Conservation (phyloP, 1,140 invertebrate species). For the Drosophila pseudoobscura region DNA sequence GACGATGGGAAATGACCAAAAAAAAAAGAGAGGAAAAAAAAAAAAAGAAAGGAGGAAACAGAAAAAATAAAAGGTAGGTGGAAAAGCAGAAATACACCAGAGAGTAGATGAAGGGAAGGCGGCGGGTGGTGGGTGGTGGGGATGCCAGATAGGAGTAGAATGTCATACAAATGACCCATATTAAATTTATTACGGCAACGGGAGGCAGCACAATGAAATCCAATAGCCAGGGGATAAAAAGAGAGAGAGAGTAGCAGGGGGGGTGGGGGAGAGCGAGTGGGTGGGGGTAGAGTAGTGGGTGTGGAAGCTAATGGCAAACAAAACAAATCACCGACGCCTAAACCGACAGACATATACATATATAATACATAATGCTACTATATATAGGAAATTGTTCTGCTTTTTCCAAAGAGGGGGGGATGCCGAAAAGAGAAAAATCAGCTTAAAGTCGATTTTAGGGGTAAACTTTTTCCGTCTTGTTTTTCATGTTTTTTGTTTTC, state of each 20-base stretch:
- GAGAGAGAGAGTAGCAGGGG: too few relatives aligned
- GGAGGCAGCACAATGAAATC: constrained; percentile 76
- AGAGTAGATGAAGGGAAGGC: constrained; percentile 12
- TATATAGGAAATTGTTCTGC: constrained; percentile 27
- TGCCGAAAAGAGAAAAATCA: constrained; percentile 38
- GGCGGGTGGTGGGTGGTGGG: constrained; percentile 2
- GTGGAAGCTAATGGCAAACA: constrained; percentile 71
- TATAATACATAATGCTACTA: constrained; percentile 15
- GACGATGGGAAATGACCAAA: constrained; percentile 61
- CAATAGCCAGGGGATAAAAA: constrained; percentile 55
- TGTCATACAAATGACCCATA: constrained; percentile 81
- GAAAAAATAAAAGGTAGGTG: constrained; percentile 16
- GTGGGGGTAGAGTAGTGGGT: too few relatives aligned
- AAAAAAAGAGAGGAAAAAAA: constrained; percentile 25
- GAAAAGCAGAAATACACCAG: constrained; percentile 1
- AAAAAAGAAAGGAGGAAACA: neutral
- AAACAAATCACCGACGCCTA: constrained; percentile 74
- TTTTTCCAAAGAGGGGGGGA: neutral
- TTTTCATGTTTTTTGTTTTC: constrained; percentile 35
- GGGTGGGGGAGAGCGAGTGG: too few relatives aligned
- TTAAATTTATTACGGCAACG: constrained; percentile 76
- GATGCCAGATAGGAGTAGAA: constrained; percentile 40
- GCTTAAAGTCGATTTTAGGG: constrained; percentile 60
- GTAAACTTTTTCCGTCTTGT: constrained; percentile 46
- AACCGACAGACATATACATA: constrained; percentile 39